A percentile compares a stretch with the other conserved stretches of the same genome.
These are phyloP conservation scores for Hypomecis atomaria DNA, from an alignment of 2,888 invertebrate genomes.

Conservation along the genomic window DNA sequence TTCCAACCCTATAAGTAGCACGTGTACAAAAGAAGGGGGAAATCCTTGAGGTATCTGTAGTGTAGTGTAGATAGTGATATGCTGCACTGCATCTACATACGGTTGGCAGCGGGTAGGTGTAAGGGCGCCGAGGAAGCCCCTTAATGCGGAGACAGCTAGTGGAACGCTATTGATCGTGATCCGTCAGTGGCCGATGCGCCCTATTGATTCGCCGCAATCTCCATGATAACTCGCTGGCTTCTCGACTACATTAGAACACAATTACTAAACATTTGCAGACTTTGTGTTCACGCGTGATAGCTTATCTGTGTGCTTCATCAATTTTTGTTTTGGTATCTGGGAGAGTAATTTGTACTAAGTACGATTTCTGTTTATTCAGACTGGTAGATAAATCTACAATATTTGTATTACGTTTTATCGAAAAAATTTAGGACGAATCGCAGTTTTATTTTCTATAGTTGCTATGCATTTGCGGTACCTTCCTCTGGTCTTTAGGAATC, in stretches of 20 bases:
- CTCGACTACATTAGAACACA: constrained; percentile 70
- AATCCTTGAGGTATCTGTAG: constrained; percentile 25
- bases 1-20: constrained; percentile 1
- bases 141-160: constrained; percentile 82
- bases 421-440: no score
- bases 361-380: no score
- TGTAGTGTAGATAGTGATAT: constrained; percentile 27
- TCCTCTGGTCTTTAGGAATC: not conserved
- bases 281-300: constrained; percentile 49
- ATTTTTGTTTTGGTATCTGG: constrained; percentile 1
- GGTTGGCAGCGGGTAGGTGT: constrained; percentile 77
- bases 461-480: not conserved
- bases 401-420: no score
- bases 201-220: constrained; percentile 85
- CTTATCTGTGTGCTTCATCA: constrained; percentile 39
- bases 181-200: constrained; percentile 82
- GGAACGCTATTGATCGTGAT: constrained; percentile 84
- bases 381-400: no score
- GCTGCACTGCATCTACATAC: constrained; percentile 48
- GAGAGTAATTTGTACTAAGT: not conserved
- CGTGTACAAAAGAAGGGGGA: constrained; percentile 27
- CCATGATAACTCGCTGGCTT: constrained; percentile 82
- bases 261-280: constrained; percentile 53
- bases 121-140: constrained; percentile 84
- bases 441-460: no score